Base-by-base conservation (phyloP, 2,797 vertebrate genomes). In the Eremophila alpestris region DNA sequence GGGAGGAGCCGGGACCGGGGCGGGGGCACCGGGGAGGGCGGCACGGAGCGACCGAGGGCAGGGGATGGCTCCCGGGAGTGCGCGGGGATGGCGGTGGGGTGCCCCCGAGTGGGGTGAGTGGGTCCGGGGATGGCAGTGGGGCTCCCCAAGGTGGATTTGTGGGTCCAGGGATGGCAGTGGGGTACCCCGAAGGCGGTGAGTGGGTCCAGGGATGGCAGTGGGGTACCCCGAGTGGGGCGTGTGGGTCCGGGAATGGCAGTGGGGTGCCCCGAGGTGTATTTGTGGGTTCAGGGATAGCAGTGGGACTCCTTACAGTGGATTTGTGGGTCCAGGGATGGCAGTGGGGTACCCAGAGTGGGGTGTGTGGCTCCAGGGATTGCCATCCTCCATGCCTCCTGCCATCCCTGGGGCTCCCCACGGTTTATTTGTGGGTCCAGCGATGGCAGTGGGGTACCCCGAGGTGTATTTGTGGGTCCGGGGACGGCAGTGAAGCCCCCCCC, bases 221-320 rank as follows among this genome's bases (percentile, higher is more conserved):
- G 18, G 19, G 43, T 2, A 3, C n/a, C 59, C 38, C 27, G 1
- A 15, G 38, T 3, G 3, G 65, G 21, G 2, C 55, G 1, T 3
- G 23, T 71, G 51, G 40, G 23, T 21, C 11, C 9, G 1, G 36
- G 9, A 4, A 27, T 52, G 67, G 36, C 48, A 49, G 46, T 5
- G 48, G 21, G 48, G 22, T 4, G 2, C 29, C 48, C 30, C 9
- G 7, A 6, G 12, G 3, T 13, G 22, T 36, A 5, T 32, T 5
- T 4, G 17, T 20, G 32, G 30, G 10, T 40, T 2, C 16, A 0
- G 22, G 23, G 36, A 36, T n/a, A n/a, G n/a, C n/a, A n/a, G n/a
- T n/a, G n/a, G n/a, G n/a, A n/a, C n/a, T n/a, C n/a, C n/a, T n/a
- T n/a, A n/a, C n/a, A n/a, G n/a, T 36, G 36, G 36, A 36, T 36